Evolutionary conservation across 2,113 vertebrate genomes (phyloP), one percentile per base, ranked within the genome.

Genomic region (Dasypus novemcinctus): DNA sequence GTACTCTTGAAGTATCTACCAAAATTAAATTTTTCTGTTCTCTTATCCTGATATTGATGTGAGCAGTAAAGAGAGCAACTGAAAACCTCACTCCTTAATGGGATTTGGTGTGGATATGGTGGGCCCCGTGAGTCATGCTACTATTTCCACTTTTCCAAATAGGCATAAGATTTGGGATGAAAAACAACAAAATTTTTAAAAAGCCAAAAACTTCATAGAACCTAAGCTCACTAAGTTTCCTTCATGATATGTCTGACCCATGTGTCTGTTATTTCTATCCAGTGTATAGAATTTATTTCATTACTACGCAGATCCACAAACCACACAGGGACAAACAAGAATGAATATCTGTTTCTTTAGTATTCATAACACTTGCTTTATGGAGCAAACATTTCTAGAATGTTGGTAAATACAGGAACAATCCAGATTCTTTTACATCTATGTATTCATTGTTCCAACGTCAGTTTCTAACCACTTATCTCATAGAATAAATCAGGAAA

Each of bases 1-100:
- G 49, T 96, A 94, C 74, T 96, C 85, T 95, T 96, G 88, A 93
- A 90, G 85, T 95, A 91, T 95, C 68, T 96, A 92, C 80, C 68
- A 93, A 94, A 96, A 96, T 82, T 96, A 93, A 97, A 87, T 96
- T 94, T 93, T 95, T 95, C 82, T 96, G 90, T 97, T 94, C 94
- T 80, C 59, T 93, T 94, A 76, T 52, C 54, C 63, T 95, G 76
- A 71, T 93, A 49, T 91, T 96, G 86, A 97, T 18, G n/a, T 97
- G 83, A 94, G 64, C 79, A 91, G 33, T 93, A 83, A 84, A 95
- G 63, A 92, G 49, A 92, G 25, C 68, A 87, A 85, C 29, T 64
- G 54, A 80, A 94, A 92, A 21, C 80, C 82, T 92, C 72, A 46
- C 43, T 69, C 13, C 46, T 87, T 68, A 88, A 36, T 83, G 87